Conservation (phyloP, 2,888 invertebrate species). For the Napeogenes sylphis region DNA sequence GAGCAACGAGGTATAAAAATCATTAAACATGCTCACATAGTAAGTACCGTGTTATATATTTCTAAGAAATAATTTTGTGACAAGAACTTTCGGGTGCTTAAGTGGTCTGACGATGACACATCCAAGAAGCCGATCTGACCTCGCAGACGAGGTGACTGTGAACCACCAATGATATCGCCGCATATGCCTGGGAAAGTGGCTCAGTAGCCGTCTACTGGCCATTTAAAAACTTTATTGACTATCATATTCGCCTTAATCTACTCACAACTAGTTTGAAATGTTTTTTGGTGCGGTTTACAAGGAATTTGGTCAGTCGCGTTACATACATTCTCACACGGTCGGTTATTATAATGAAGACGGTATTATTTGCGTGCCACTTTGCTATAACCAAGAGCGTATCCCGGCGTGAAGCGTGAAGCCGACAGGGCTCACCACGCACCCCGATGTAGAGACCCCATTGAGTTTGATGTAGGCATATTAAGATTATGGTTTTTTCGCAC, state of each 20-base stretch:
- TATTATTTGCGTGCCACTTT: slow-evolving; percentile 64
- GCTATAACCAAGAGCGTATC: slow-evolving; percentile 56
- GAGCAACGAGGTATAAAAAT: too few species aligned
- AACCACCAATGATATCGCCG: slow-evolving; percentile 48
- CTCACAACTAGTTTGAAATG: slow-evolving; percentile 58
- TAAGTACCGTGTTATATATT: not conserved
- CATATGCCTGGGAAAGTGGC: slow-evolving; percentile 64
- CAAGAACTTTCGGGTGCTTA: slow-evolving; percentile 26
- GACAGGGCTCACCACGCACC: slow-evolving; percentile 50
- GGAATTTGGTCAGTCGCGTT: slow-evolving; percentile 52
- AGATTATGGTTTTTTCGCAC: slow-evolving; percentile 68
- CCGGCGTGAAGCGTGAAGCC: slow-evolving; percentile 48
- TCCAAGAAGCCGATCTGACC: slow-evolving; percentile 44
- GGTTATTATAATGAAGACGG: slow-evolving; percentile 46
- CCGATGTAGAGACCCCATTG: slow-evolving; percentile 58
- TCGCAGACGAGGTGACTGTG: slow-evolving; percentile 47
- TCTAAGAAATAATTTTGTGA: slow-evolving; percentile 7
- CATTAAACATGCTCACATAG: too few species aligned
- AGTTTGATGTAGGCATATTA: slow-evolving; percentile 34
- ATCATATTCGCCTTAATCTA: slow-evolving; percentile 65
- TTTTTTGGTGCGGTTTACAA: slow-evolving; percentile 61
- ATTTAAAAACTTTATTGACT: slow-evolving; percentile 70
- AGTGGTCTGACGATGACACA: slow-evolving; percentile 11
- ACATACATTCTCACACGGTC: slow-evolving; percentile 62
- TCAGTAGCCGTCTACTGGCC: slow-evolving; percentile 61